Evolutionary conservation across 2,113 vertebrate species (phyloP).

Genomic region (Xiphias gladius): DNA sequence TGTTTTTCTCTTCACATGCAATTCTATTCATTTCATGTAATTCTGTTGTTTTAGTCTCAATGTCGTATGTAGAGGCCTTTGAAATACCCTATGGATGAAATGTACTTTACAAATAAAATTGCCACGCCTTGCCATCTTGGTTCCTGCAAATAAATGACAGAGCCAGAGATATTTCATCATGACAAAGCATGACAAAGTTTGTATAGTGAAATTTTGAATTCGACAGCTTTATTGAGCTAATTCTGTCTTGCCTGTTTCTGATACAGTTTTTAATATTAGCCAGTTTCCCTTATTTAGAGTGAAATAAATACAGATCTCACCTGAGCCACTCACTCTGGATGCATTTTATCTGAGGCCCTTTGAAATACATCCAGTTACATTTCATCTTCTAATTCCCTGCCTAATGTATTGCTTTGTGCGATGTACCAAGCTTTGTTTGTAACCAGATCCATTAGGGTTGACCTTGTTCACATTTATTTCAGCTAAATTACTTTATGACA

Average conservation of each 20-base stretch:
- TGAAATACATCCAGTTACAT: conserved; percentile 50
- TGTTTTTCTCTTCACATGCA: not conserved
- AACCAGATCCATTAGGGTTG: conserved; percentile 55
- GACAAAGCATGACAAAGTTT: not conserved
- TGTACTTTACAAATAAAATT: not conserved
- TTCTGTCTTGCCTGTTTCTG: conserved; percentile 1
- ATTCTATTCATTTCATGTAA: not conserved
- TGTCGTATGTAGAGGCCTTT: not conserved
- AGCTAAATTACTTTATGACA: conserved; percentile 65
- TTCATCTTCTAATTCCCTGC: conserved; percentile 46
- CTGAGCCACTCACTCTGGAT: conserved; percentile 8
- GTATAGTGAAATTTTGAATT: not conserved
- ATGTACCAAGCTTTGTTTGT: conserved; percentile 56
- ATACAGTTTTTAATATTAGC: not conserved
- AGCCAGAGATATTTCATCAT: conserved; percentile 10
- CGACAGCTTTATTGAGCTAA: conserved; percentile 11
- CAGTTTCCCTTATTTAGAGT: conserved; percentile 6
- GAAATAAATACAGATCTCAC: conserved; percentile 3
- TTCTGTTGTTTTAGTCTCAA: conserved; percentile 6
- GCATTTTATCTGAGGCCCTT: conserved; percentile 19
- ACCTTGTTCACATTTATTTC: conserved; percentile 67
- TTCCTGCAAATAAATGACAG: not conserved
- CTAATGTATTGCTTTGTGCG: conserved; percentile 46
- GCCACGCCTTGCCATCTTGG: not conserved
- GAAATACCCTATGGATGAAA: not conserved